Conservation (phyloP, 2,888 invertebrate species). For the Keiferia lycopersicella region DNA sequence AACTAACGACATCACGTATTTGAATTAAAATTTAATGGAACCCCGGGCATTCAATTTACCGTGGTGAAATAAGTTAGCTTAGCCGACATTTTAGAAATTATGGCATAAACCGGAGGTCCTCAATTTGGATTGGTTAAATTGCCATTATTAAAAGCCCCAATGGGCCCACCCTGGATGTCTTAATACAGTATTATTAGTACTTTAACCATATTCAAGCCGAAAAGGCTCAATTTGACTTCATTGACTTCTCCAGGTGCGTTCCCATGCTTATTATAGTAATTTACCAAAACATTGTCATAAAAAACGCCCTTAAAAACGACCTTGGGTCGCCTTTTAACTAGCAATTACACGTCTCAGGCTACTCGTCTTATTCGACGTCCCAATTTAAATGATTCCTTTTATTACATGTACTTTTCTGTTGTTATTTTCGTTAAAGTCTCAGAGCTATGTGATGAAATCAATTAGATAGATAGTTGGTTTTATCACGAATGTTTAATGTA, state of each 20-base stretch:
- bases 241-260: constrained; percentile 21
- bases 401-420: too few relatives aligned
- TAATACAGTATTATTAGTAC: constrained; percentile 44
- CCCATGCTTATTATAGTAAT: constrained; percentile 19
- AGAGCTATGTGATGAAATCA: too few relatives aligned
- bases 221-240: not conserved
- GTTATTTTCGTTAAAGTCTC: too few relatives aligned
- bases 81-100: constrained; percentile 42
- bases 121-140: constrained; percentile 56
- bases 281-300: constrained; percentile 4
- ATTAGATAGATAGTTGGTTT: too few relatives aligned
- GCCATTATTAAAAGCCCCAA: constrained; percentile 57
- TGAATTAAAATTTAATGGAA: constrained; percentile 19
- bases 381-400: too few relatives aligned
- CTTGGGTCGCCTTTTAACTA: not conserved
- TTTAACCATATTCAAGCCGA: not conserved
- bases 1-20: constrained; percentile 11
- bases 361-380: not conserved
- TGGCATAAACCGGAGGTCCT: constrained; percentile 49
- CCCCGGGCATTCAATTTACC: not conserved
- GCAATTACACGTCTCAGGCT: not conserved
- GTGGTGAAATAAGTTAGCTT: constrained; percentile 18
- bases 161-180: constrained; percentile 54
- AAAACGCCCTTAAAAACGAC: not conserved
- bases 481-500: too few relatives aligned